These are phyloP conservation scores for Synanthedon andrenaeformis DNA, from an alignment of 2,888 invertebrate species.

Conservation along the genomic window DNA sequence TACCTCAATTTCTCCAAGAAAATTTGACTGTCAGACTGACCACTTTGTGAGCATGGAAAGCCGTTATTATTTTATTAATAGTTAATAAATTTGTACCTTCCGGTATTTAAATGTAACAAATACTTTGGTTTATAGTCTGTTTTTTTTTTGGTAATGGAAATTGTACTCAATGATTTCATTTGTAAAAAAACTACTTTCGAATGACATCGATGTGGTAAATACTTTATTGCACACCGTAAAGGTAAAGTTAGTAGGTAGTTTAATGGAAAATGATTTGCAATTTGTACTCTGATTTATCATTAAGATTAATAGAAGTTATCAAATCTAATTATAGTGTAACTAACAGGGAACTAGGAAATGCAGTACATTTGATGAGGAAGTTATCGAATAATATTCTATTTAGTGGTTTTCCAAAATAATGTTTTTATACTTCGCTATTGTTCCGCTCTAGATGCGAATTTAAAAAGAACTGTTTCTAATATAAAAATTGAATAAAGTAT, in stretches of 20 bases:
- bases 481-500: neutral
- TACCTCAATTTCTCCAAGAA: too few relatives aligned
- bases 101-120: too few relatives aligned
- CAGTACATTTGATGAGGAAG: slow-evolving; percentile 3
- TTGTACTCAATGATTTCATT: neutral
- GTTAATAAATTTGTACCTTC: too few relatives aligned
- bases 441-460: slow-evolving; percentile 5
- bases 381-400: neutral
- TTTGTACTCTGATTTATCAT: neutral
- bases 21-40: too few relatives aligned
- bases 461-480: slow-evolving; percentile 1
- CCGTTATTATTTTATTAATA: too few relatives aligned
- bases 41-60: too few relatives aligned
- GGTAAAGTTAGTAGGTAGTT: neutral
- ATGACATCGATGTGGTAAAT: neutral
- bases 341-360: neutral
- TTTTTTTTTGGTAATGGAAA: too few relatives aligned
- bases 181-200: neutral
- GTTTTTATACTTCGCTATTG: slow-evolving; percentile 1
- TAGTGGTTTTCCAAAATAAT: slow-evolving; percentile 1
- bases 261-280: neutral
- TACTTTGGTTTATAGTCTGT: too few relatives aligned
- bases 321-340: neutral
- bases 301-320: neutral
- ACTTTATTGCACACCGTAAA: neutral